phyloP scores from a whole-genome alignment of 1,140 invertebrate genomes.

The Panagrolaimus sp. region DNA sequence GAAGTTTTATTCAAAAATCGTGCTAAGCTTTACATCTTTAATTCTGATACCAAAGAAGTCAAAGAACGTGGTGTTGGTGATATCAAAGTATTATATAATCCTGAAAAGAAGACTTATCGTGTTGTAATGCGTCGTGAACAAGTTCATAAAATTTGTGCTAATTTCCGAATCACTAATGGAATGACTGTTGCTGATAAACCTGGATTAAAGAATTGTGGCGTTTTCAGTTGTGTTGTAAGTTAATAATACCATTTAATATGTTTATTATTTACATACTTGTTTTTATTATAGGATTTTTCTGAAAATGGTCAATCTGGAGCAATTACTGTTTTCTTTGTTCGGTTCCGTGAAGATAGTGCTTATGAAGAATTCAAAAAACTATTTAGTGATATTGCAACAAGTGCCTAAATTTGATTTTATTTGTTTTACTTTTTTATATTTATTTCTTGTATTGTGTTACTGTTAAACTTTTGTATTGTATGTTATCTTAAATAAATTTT shows the following conservation, averaged over 20 bases:
- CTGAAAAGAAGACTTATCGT: conserved; percentile 67
- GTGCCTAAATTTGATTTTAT: background rate
- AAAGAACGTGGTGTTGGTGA: conserved; percentile 63
- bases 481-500: too few relatives aligned
- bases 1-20: conserved; percentile 68
- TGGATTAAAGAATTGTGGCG: background rate
- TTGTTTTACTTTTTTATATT: background rate
- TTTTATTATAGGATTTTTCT: conserved; percentile 7
- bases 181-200: background rate
- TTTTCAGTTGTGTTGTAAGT: background rate
- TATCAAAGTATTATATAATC: conserved; percentile 64
- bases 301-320: background rate
- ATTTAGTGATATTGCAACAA: background rate
- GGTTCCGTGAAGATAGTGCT: background rate
- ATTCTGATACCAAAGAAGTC: conserved; percentile 58
- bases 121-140: conserved; percentile 79
- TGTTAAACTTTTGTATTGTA: background rate
- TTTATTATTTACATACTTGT: background rate
- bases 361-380: background rate
- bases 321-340: background rate
- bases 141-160: conserved; percentile 75
- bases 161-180: conserved; percentile 62
- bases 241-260: background rate
- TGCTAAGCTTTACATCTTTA: conserved; percentile 72
- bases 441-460: background rate